Conservation (phyloP, 2,888 invertebrate species). For the Dicyrtomina minuta region DNA sequence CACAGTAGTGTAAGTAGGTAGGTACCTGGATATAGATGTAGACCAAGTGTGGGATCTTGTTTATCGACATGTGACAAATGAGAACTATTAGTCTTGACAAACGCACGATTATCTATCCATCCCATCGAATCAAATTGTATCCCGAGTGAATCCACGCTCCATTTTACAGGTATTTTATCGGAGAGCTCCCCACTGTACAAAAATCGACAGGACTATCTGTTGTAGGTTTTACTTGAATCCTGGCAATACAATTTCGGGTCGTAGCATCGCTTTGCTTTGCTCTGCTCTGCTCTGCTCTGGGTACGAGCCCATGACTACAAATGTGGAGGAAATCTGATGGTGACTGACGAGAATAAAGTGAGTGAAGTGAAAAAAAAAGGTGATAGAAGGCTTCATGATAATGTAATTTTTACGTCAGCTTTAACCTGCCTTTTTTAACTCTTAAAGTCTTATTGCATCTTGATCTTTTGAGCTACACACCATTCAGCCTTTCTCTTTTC, state of each 20-base stretch:
- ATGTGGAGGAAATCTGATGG: not conserved
- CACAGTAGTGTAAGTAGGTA: slow-evolving; percentile 1
- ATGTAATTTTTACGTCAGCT: slow-evolving; percentile 26
- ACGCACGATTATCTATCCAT: slow-evolving; percentile 35
- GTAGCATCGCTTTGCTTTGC: too few relatives aligned
- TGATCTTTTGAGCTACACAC: slow-evolving; percentile 22
- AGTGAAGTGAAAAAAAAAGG: slow-evolving; percentile 24
- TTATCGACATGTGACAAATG: slow-evolving; percentile 51
- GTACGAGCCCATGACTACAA: not conserved
- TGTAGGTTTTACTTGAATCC: too few relatives aligned
- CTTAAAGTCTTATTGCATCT: slow-evolving; percentile 11
- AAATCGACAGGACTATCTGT: too few relatives aligned
- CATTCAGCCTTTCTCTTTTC: slow-evolving; percentile 7
- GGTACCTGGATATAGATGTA: not conserved
- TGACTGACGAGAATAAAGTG: slow-evolving; percentile 14
- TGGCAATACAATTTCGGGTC: too few relatives aligned
- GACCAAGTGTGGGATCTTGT: slow-evolving; percentile 24
- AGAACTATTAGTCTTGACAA: slow-evolving; percentile 52
- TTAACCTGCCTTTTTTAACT: slow-evolving; percentile 11
- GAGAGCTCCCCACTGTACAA: too few relatives aligned
- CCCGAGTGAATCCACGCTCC: slow-evolving; percentile 5
- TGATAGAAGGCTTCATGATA: slow-evolving; percentile 25
- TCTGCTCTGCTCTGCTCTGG: too few relatives aligned
- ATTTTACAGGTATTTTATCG: not conserved
- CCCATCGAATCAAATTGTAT: slow-evolving; percentile 28